Evolutionary conservation across 2,888 invertebrate genomes (phyloP).

Genomic region (Elegia similella): DNA sequence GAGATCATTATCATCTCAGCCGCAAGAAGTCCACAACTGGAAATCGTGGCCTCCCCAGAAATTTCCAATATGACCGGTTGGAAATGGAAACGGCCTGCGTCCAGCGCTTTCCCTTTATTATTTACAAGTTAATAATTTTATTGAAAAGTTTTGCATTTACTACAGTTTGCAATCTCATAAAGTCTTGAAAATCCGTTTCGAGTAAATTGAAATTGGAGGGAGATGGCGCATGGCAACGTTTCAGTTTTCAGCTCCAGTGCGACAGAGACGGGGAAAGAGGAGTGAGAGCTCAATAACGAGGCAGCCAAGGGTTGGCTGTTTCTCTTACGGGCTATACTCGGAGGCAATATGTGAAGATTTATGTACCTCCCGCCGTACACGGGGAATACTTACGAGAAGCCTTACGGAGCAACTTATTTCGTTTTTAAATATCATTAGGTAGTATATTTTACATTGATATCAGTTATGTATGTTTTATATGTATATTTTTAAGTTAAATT

Average conservation of each 20-base stretch:
- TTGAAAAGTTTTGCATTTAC: constrained; percentile 32
- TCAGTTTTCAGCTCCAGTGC: constrained; percentile 32
- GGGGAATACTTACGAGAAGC: constrained; percentile 58
- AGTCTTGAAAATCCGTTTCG: constrained; percentile 80
- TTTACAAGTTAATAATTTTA: too few relatives aligned
- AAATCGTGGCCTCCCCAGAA: too few relatives aligned
- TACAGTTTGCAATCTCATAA: constrained; percentile 57
- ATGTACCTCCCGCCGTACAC: constrained; percentile 62
- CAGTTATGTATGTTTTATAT: neutral
- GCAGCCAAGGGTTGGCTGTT: constrained; percentile 80
- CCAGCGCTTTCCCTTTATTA: too few relatives aligned
- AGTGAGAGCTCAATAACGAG: constrained; percentile 83
- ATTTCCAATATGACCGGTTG: too few relatives aligned
- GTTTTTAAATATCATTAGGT: constrained; percentile 19
- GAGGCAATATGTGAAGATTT: constrained; percentile 78
- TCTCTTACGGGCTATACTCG: constrained; percentile 70
- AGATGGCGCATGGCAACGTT: constrained; percentile 49
- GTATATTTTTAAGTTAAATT: too few relatives aligned
- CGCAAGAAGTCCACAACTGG: too few relatives aligned
- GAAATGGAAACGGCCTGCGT: too few relatives aligned
- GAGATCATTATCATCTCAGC: too few relatives aligned
- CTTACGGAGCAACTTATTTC: constrained; percentile 64
- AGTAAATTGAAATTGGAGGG: constrained; percentile 81
- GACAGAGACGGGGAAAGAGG: constrained; percentile 56
- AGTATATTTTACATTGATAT: neutral